Percentiles rank a stretch among this genome's conserved stretches.
Conservation (phyloP, 2,888 invertebrate species). For the Drosophila barbarae region DNA sequence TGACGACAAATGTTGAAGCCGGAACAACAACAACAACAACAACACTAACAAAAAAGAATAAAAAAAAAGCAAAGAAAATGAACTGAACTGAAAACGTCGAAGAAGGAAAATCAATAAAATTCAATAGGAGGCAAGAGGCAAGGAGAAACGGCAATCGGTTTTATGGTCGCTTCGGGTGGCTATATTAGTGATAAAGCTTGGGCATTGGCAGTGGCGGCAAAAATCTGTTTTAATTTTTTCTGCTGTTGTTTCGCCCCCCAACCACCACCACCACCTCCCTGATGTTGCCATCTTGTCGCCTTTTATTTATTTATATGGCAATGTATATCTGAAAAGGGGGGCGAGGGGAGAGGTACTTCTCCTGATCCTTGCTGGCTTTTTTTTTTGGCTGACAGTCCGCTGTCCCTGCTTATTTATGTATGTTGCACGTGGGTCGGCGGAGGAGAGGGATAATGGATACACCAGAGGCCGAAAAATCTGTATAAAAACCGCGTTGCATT, state of each 20-base stretch:
- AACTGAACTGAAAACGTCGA: constrained; percentile 38
- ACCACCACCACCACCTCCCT: not conserved
- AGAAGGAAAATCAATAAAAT: constrained; percentile 69
- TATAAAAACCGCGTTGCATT: constrained; percentile 5
- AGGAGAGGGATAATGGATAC: constrained; percentile 11
- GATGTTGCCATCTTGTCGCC: constrained; percentile 20
- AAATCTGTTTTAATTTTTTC: constrained; percentile 44
- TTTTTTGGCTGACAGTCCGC: constrained; percentile 3
- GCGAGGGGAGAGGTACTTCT: not conserved
- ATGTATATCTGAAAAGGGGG: constrained; percentile 11
- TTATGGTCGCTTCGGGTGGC: constrained; percentile 57
- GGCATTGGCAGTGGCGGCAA: not conserved
- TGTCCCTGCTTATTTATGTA: constrained; percentile 21
- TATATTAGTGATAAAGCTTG: constrained; percentile 29
- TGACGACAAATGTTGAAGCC: constrained; percentile 62
- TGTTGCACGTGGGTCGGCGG: constrained; percentile 15
- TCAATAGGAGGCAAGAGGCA: constrained; percentile 56
- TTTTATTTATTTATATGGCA: constrained; percentile 46
- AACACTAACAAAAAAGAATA: constrained; percentile 8
- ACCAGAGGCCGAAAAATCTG: constrained; percentile 8
- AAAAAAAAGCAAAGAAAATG: constrained; percentile 7
- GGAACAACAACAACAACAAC: constrained; percentile 14
- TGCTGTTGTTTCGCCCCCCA: constrained; percentile 4
- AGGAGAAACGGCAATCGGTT: constrained; percentile 52
- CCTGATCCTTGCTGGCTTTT: constrained; percentile 22